Percentiles rank a stretch among this genome's conserved stretches.
phyloP scores from a whole-genome alignment of 2,797 vertebrate genomes.

The Cirrhinus mrigala region DNA sequence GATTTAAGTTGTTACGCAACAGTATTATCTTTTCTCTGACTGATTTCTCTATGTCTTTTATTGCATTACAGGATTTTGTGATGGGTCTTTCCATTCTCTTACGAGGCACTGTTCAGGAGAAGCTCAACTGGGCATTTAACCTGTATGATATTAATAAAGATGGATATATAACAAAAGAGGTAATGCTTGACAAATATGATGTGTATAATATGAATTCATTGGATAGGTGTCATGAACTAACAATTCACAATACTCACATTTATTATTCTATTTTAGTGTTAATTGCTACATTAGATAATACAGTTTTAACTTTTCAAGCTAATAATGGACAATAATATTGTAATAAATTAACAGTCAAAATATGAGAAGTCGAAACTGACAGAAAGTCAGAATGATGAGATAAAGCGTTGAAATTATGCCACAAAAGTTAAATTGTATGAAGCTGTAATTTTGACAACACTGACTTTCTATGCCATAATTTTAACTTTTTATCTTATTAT shows the following conservation, averaged over 20 bases:
- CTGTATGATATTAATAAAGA: conserved; percentile 99
- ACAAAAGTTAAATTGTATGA: no score
- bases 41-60: conserved; percentile 39
- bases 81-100: conserved; percentile 98
- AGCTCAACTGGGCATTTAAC: conserved; percentile 99
- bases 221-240: neutral
- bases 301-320: neutral
- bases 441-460: no score
- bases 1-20: neutral
- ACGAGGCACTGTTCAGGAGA: conserved; percentile 94
- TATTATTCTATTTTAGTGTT: neutral
- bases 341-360: no score
- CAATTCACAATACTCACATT: neutral
- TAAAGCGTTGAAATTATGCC: no score
- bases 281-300: neutral
- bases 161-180: conserved; percentile 98
- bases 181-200: conserved; percentile 64
- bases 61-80: conserved; percentile 89
- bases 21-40: neutral
- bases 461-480: no score
- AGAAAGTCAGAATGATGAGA: no score
- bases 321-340: neutral
- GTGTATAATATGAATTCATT: neutral
- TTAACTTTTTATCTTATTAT: neutral
- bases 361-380: neutral